Evolutionary conservation across 2,888 invertebrate species (phyloP).

Genomic region (Chrysomela aeneicollis): DNA sequence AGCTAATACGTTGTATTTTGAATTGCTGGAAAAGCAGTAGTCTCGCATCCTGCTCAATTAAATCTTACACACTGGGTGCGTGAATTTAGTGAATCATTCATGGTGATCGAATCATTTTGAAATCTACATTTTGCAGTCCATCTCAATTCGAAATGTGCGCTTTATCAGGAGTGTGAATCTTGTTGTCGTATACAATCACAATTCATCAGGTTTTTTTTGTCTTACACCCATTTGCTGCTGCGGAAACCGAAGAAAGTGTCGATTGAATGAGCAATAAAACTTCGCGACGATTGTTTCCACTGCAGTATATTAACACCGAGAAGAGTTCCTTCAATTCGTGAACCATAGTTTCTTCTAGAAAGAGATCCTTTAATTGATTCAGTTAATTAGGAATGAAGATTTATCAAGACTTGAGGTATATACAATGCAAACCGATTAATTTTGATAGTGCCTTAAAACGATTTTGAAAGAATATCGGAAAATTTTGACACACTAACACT

Average conservation of each 20-base stretch:
- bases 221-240: constrained; percentile 60
- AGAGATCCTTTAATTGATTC: constrained; percentile 44
- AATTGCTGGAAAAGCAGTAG: too few relatives aligned
- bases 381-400: constrained; percentile 32
- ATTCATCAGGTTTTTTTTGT: constrained; percentile 64
- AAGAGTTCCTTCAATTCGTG: constrained; percentile 57
- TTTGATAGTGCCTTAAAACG: too few relatives aligned
- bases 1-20: too few relatives aligned
- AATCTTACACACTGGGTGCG: too few relatives aligned
- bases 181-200: constrained; percentile 61
- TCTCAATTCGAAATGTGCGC: constrained; percentile 56
- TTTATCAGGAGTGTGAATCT: constrained; percentile 57
- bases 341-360: constrained; percentile 43
- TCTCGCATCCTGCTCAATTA: too few relatives aligned
- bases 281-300: constrained; percentile 60
- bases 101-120: constrained; percentile 37
- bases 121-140: constrained; percentile 55
- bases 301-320: constrained; percentile 56
- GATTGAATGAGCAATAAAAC: constrained; percentile 63
- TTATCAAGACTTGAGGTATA: neutral
- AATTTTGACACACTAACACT: too few relatives aligned
- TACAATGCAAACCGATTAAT: neutral
- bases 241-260: constrained; percentile 63
- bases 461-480: too few relatives aligned
- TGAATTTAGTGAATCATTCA: neutral